These are phyloP conservation scores for Lepidothrix coronata DNA, from an alignment of 2,113 vertebrate species.

Conservation along the genomic window DNA sequence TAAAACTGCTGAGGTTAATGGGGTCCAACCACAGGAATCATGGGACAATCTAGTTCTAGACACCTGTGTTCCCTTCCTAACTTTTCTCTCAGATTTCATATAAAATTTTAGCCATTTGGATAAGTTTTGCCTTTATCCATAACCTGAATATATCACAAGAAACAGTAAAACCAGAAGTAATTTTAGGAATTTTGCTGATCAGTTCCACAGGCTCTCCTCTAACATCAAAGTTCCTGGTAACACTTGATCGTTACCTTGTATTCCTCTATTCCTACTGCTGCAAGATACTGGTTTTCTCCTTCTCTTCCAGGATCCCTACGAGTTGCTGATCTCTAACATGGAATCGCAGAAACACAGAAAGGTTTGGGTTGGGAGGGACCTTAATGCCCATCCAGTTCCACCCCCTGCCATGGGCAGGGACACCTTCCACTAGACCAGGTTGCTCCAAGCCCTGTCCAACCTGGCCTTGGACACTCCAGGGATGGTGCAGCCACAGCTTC, in stretches of 20 bases:
- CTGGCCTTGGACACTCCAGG: neutral
- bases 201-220: neutral
- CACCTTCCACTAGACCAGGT: neutral
- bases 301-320: neutral
- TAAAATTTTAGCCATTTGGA: neutral
- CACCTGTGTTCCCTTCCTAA: neutral
- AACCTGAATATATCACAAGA: neutral
- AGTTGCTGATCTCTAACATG: neutral
- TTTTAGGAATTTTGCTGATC: neutral
- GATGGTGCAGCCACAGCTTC: neutral
- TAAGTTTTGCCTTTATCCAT: neutral
- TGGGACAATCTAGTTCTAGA: neutral
- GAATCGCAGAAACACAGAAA: neutral
- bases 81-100: neutral
- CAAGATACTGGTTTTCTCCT: neutral
- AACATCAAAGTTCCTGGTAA: neutral
- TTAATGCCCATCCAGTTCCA: neutral
- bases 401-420: neutral
- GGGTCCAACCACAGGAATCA: neutral
- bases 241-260: rapidly evolving
- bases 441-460: neutral
- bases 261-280: neutral
- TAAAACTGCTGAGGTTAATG: neutral
- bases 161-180: neutral
- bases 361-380: neutral